phyloP scores from a whole-genome alignment of 1,140 invertebrate genomes.

The Vanessa tameamea region DNA sequence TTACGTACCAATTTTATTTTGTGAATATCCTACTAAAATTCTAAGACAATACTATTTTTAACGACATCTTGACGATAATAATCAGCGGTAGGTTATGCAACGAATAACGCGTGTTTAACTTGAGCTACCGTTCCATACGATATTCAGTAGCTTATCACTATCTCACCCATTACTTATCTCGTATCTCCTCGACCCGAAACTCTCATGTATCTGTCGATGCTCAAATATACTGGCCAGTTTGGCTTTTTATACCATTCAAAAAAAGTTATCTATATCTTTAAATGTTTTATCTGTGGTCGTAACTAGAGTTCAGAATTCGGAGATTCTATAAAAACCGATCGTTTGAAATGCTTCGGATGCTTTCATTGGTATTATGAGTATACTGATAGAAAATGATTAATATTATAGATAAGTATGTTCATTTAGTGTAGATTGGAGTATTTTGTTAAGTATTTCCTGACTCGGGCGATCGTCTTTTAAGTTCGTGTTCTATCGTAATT shows the following conservation, averaged over 20 bases:
- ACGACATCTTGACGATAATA: conserved; percentile 30
- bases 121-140: conserved; percentile 62
- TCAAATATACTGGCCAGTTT: conserved; percentile 59
- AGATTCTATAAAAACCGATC: conserved; percentile 53
- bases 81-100: conserved; percentile 29
- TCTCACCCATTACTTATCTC: conserved; percentile 68
- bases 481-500: background rate
- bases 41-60: conserved; percentile 6
- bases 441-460: conserved; percentile 10
- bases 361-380: conserved; percentile 24
- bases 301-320: conserved; percentile 59
- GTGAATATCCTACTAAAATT: background rate
- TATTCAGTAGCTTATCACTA: conserved; percentile 63
- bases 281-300: conserved; percentile 53
- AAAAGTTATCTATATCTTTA: conserved; percentile 40
- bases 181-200: conserved; percentile 52
- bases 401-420: conserved; percentile 25
- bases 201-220: conserved; percentile 64
- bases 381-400: conserved; percentile 27
- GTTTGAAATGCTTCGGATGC: conserved; percentile 53
- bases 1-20: no score
- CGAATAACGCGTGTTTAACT: conserved; percentile 45
- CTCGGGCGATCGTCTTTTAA: background rate
- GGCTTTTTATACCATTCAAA: conserved; percentile 58
- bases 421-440: conserved; percentile 8